These are phyloP conservation scores for Dione juno DNA, from an alignment of 2,888 invertebrate species.

Conservation along the genomic window DNA sequence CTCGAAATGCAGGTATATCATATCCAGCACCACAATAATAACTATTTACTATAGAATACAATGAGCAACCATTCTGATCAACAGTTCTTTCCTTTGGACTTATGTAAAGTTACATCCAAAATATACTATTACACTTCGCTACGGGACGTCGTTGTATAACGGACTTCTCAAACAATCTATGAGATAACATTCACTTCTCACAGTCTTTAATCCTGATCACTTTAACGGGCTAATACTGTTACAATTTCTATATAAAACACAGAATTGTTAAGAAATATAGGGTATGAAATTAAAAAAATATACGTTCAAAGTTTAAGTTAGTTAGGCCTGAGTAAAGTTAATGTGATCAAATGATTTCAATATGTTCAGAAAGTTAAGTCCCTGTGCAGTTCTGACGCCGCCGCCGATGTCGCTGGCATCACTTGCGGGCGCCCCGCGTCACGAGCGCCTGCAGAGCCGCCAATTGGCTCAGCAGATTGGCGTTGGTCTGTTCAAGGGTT, in stretches of 20 bases:
- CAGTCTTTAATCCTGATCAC: constrained; percentile 49
- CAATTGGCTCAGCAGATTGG: constrained; percentile 88
- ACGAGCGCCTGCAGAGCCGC: constrained; percentile 89
- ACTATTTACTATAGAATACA: constrained; percentile 73
- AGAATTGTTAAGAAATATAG: constrained; percentile 5
- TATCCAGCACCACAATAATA: constrained; percentile 73
- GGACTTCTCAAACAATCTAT: constrained; percentile 50
- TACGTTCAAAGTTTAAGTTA: background rate
- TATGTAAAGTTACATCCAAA: constrained; percentile 80
- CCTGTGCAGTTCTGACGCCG: constrained; percentile 57
- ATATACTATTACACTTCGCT: constrained; percentile 71
- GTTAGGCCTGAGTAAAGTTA: constrained; percentile 24
- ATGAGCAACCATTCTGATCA: constrained; percentile 80
- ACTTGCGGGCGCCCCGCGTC: constrained; percentile 82
- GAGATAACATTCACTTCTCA: constrained; percentile 54
- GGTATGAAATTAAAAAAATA: background rate
- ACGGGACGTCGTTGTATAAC: constrained; percentile 56
- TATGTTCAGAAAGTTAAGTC: constrained; percentile 47
- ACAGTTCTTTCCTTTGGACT: constrained; percentile 61
- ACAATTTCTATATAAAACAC: constrained; percentile 26
- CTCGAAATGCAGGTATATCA: constrained; percentile 45
- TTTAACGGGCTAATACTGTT: constrained; percentile 42
- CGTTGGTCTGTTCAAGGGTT: constrained; percentile 89
- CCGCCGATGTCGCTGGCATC: constrained; percentile 55
- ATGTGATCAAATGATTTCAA: constrained; percentile 24